Evolutionary conservation across 2,888 invertebrate species (phyloP).

Genomic region (Chrysotoxum bicinctum): DNA sequence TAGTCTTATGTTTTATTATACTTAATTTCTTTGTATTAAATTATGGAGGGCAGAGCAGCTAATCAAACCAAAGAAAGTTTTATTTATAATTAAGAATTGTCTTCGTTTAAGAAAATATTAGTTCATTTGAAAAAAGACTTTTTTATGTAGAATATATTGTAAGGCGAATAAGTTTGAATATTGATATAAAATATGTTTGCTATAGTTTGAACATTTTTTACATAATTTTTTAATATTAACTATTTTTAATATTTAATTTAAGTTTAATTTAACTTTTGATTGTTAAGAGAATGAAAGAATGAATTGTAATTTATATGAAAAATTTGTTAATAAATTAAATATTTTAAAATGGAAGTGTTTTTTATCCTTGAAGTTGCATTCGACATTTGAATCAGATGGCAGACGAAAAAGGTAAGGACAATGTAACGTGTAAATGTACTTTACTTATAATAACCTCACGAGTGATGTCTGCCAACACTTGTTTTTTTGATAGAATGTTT

Average conservation of each 20-base stretch:
- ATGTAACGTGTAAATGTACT: too few species aligned
- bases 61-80: conserved; percentile 62
- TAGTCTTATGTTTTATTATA: conserved; percentile 49
- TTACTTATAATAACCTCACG: too few species aligned
- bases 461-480: too few species aligned
- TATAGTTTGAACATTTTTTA: conserved; percentile 9
- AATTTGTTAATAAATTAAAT: conserved; percentile 44
- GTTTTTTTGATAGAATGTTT: too few species aligned
- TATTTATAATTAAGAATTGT: conserved; percentile 19
- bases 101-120: conserved; percentile 39
- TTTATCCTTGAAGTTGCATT: background rate
- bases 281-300: conserved; percentile 49
- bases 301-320: conserved; percentile 21
- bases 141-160: conserved; percentile 29
- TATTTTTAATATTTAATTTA: conserved; percentile 25
- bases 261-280: conserved; percentile 13
- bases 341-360: conserved; percentile 3
- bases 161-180: conserved; percentile 16
- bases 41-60: conserved; percentile 60
- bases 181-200: background rate
- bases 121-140: conserved; percentile 6
- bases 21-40: conserved; percentile 40
- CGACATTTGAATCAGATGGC: too few species aligned
- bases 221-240: conserved; percentile 23
- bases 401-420: too few species aligned